Conservation (phyloP, 2,113 vertebrate species). For the Cnemophilus loriae region DNA sequence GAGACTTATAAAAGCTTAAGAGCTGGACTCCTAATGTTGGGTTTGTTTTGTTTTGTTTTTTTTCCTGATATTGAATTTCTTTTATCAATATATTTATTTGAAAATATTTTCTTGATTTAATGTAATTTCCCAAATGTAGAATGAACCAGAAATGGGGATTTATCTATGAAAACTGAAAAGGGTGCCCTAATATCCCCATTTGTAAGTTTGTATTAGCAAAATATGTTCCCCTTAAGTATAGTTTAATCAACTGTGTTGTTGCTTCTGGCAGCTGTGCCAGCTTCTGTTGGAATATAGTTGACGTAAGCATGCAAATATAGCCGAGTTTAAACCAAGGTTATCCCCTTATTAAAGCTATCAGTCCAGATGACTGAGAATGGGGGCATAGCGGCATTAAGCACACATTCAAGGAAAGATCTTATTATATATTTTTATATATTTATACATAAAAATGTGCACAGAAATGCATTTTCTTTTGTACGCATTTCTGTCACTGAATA, state of each 20-base stretch:
- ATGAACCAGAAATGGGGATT: not conserved
- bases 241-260: constrained; percentile 2
- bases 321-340: constrained; percentile 18
- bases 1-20: not conserved
- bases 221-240: not conserved
- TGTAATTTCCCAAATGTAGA: not conserved
- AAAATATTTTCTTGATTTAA: not conserved
- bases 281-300: not conserved
- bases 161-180: not conserved
- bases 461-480: not conserved
- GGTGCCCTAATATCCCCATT: not conserved
- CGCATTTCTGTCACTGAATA: not conserved
- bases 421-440: not conserved
- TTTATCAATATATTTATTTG: not conserved
- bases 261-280: not conserved
- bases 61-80: not conserved
- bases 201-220: not conserved
- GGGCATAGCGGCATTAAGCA: not conserved
- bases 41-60: no score
- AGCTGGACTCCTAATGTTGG: not conserved
- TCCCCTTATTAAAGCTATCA: not conserved
- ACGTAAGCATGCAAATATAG: not conserved
- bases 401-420: not conserved
- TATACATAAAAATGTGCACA: not conserved
- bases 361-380: not conserved